Evolutionary conservation across 2,888 invertebrate species (phyloP).

Genomic region (Apotomis capreana): DNA sequence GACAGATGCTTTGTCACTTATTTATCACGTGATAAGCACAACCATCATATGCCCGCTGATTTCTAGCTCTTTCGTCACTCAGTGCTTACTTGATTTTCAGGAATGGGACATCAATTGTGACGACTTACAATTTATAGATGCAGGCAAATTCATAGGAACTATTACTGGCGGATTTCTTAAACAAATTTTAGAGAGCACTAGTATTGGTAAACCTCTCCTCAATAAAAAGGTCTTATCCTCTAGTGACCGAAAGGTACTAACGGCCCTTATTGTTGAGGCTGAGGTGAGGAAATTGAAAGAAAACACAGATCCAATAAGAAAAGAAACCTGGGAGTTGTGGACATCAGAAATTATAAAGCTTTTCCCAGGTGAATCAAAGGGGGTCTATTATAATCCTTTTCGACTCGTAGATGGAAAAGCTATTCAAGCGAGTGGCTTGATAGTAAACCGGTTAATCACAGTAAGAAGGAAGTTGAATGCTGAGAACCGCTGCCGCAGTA

Average conservation of each 20-base stretch:
- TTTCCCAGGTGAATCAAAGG: slow-evolving; percentile 4
- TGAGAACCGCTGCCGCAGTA: not conserved
- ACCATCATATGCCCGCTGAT: too few species aligned
- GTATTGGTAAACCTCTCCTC: slow-evolving; percentile 5
- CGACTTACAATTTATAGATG: not conserved
- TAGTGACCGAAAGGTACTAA: slow-evolving; percentile 5
- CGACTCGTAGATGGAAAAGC: slow-evolving; percentile 2
- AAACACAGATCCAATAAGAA: slow-evolving; percentile 10
- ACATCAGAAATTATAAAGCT: slow-evolving; percentile 1
- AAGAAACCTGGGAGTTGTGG: slow-evolving; percentile 10
- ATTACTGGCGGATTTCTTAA: not conserved
- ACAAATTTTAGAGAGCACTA: not conserved
- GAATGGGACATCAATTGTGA: slow-evolving; percentile 7
- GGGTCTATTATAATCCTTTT: slow-evolving; percentile 13
- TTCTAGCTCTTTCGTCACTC: too few species aligned
- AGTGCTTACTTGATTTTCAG: slow-evolving; percentile 6
- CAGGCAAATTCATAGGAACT: not conserved
- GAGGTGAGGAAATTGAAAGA: slow-evolving; percentile 8
- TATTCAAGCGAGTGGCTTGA: slow-evolving; percentile 17
- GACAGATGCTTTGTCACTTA: too few species aligned
- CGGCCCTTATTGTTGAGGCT: slow-evolving; percentile 10
- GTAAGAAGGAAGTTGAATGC: not conserved
- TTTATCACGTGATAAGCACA: too few species aligned
- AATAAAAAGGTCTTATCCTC: not conserved
- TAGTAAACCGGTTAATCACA: slow-evolving; percentile 6